Conservation (phyloP, 2,797 vertebrate genomes). For the Myotis vivesi region DNA sequence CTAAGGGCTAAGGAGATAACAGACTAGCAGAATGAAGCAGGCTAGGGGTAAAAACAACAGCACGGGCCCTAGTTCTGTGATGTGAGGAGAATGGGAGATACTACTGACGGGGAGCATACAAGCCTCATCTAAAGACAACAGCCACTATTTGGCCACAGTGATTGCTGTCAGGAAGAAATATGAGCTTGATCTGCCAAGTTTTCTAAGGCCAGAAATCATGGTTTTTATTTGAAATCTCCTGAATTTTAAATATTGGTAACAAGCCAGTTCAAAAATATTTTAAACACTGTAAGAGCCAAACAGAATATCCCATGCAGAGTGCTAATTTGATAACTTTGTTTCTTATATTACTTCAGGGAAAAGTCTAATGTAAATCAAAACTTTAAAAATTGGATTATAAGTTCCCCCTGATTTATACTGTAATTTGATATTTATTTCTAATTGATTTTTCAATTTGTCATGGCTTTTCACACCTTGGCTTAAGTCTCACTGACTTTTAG, state of each 20-base stretch:
- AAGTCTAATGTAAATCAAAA: slow-evolving; percentile 37
- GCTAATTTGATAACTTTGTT: not conserved
- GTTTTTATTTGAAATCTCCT: slow-evolving; percentile 34
- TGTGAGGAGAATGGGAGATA: not conserved
- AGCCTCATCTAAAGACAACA: not conserved
- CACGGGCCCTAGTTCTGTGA: not conserved
- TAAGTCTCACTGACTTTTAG: slow-evolving; percentile 10
- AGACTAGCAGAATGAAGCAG: not conserved
- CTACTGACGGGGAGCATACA: accelerated
- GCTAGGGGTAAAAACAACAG: not conserved
- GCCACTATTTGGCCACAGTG: not conserved
- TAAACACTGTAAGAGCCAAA: not conserved
- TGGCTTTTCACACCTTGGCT: not conserved
- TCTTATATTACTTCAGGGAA: not conserved
- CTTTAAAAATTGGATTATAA: not conserved
- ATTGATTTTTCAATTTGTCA: slow-evolving; percentile 36
- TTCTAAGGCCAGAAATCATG: slow-evolving; percentile 3
- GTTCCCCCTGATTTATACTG: not conserved
- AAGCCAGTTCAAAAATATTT: slow-evolving; percentile 38
- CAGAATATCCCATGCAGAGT: not conserved
- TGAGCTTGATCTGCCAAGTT: not conserved
- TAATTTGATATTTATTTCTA: not conserved
- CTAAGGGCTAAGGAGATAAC: not conserved
- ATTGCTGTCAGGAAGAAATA: not conserved
- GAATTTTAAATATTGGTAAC: slow-evolving; percentile 27